Base-by-base conservation (phyloP, 1,140 invertebrate genomes). In the Drosophila lacteicornis region DNA sequence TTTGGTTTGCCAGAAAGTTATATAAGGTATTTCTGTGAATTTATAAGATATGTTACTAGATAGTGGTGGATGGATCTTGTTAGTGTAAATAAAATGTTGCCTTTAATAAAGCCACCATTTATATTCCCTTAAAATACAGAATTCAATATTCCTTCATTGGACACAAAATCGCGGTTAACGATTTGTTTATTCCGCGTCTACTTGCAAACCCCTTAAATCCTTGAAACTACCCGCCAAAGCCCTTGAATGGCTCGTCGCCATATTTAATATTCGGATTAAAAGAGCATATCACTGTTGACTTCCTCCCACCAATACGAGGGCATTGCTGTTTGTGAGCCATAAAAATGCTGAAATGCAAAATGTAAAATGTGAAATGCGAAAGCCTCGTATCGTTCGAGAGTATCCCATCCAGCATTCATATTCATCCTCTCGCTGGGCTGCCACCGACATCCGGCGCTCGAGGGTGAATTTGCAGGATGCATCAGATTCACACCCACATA, bases 181-280 rank as follows among this genome's bases (percentile, higher is more conserved):
- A 25, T 38, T 38, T 22, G 33, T 36, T 53, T 53, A 15, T 1
- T 11, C 8, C 36, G 4, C 13, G 17, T 22, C 15, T 22, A 33
- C 33, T 4, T 2, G 3, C 17, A 38, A 33, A 19, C 13, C 33
- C 33, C 51, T 11, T 38, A 9, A 38, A 55, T 40, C 51, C 17
- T 36, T 55, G 33, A 0, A 13, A 22, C n/a, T 7, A 22, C 33
- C 36, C 8, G 11, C 1, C 53, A 19, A 40, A 40, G 36, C 36
- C 13, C 27, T 22, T 22, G 55, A 38, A 19, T 42, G 25, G 17
- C 27, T 36, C 19, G 42, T 22, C 13, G 19, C 27, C 59, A 63
- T 66, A 66, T 62, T 66, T 62, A 66, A 62, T 45, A 36, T 66
- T 66, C 58, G n/a, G 62, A 66, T 62, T 66, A 66, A 66, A 66